Evolutionary conservation across 1,140 invertebrate species (phyloP).

Genomic region (Polypedilum vanderplanki): DNA sequence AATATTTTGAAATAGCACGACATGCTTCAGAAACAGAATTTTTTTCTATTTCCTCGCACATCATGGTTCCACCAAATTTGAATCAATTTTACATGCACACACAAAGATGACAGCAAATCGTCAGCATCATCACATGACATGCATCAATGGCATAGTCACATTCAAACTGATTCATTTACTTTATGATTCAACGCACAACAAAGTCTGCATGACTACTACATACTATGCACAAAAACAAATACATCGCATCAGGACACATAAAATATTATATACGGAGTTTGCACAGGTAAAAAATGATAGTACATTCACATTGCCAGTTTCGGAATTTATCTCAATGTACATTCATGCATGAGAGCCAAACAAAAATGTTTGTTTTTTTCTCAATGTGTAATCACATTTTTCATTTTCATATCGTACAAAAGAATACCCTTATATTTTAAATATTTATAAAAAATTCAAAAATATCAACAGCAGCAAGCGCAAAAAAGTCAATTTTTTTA

Average conservation of each 20-base stretch:
- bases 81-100: slow-evolving; percentile 10
- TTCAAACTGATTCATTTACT: background rate
- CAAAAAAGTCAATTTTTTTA: too few relatives aligned
- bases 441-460: background rate
- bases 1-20: slow-evolving; percentile 6
- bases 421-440: background rate
- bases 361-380: background rate
- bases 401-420: background rate
- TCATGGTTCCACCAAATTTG: background rate
- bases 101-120: background rate
- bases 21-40: background rate
- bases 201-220: background rate
- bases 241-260: too few relatives aligned
- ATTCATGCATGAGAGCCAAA: background rate
- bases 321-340: background rate
- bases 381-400: background rate
- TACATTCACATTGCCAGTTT: background rate
- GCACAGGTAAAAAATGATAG: slow-evolving; percentile 1
- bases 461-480: background rate
- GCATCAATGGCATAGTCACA: background rate
- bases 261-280: background rate
- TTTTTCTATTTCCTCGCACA: background rate
- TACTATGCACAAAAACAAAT: too few relatives aligned
- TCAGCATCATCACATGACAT: background rate
- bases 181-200: slow-evolving; percentile 4